Base-by-base conservation (phyloP, 2,888 invertebrate species). In the Ligdia adustata region DNA sequence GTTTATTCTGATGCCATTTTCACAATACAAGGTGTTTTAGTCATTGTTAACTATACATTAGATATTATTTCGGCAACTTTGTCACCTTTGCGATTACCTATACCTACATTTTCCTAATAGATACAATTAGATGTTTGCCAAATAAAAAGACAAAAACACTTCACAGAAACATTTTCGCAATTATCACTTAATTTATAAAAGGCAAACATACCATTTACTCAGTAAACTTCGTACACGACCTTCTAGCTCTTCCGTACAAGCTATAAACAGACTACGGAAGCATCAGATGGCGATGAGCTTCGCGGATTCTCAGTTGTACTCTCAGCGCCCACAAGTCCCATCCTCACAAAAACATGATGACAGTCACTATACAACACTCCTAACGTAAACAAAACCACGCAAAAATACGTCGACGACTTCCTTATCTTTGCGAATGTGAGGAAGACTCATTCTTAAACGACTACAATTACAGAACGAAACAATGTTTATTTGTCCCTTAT, bases 211-310 rank as follows among this genome's bases (percentile, higher is more conserved):
- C 62, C 61, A 71, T 66, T 65, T 18, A 18, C 1, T 18, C 18
- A 18, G 18, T 5, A 5, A 72, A 76, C 69, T 62, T 61, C 64
- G 64, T 64, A 64, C 60, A 59, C 57, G 81, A 47, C 86, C 88
- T 87, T 79, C 78, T 72, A 57, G 66, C 60, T 79, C 82, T 86
- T 88, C 88, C 88, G 88, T 63, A 62, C 72, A 55, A 69, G 75
- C 86, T 86, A 84, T 84, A 87, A 80, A 79, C 77, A 77, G 85
- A 75, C 60, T 66, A 75, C 83, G 88, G 88, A 88, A 87, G 79
- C 68, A 49, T 55, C 57, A 9, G 35, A 27, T 28, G 72, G 67
- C 66, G 75, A 72, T 66, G 65, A 60, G 61, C 52, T 53, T 53
- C 42, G 55, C 49, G 40, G 32, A 27, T 32, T 35, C 34, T 31